Base-by-base conservation (phyloP, 2,113 vertebrate species). In the Brachionichthys hirsutus region DNA sequence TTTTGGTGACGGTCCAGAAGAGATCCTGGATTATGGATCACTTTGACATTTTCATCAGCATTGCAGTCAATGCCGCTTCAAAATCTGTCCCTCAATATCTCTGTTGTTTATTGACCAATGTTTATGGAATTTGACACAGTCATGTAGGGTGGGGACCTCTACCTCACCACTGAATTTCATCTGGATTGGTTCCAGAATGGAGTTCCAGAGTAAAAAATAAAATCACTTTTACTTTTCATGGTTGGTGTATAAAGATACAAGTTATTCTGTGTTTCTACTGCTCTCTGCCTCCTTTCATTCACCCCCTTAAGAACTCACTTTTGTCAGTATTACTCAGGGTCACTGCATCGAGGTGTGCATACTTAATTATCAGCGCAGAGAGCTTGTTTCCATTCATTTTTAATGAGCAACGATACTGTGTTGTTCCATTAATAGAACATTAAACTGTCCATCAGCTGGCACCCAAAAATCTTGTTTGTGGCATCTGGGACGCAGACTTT, bases 321-420 rank as follows among this genome's bases (percentile, higher is more conserved):
- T 68, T 77, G 71, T 79, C 70, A 54, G 36, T 60, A 48, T 59
- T 56, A 68, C 22, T 12, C 47, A 9, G 65, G 68, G 70, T 67
- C 15, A 12, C 67, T 38, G 3, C 66, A 70, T 46, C 73, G 70
- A 79, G 81, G 84, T 85, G 67, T 78, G 62, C 75, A 58, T 81
- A 70, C 67, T 77, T 85, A 82, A 82, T 88, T 85, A 83, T 85
- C 83, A 81, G 72, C 61, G 60, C 74, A 61, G 66, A 76, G 82
- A 83, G 81, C 83, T 85, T 87, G 87, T 88, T 73, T 81, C 67
- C 76, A 87, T 89, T 82, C 81, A 88, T 88, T 87, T 88, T 90
- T 90, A 85, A 90, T 85, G 85, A 82, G 81, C 81, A 67, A 83
- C 77, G 83, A 87, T 79, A 75, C 84, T 50, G 67, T 10, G 73